Conservation (phyloP, 2,113 vertebrate species). For the Oryzias melastigma region DNA sequence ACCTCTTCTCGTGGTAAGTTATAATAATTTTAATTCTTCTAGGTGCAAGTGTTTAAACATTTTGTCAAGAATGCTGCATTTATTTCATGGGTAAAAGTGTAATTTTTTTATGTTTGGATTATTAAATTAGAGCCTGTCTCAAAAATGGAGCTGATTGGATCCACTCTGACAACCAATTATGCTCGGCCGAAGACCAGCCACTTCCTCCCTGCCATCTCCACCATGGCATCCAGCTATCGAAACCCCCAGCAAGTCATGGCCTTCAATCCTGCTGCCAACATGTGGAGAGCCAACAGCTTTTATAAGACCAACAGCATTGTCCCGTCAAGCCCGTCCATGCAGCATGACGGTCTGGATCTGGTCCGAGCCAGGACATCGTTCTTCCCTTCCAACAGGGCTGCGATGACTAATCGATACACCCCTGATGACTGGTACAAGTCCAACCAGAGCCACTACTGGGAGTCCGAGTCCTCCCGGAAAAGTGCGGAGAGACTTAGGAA, state of each 20-base stretch:
- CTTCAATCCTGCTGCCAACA: slow-evolving; percentile 73
- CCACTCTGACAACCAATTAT: slow-evolving; percentile 78
- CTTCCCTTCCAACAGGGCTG: slow-evolving; percentile 82
- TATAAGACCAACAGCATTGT: slow-evolving; percentile 73
- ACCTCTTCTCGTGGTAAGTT: slow-evolving; percentile 43
- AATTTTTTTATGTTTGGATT: background rate
- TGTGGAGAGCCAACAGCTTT: slow-evolving; percentile 83
- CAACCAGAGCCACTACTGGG: slow-evolving; percentile 85
- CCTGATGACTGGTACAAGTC: slow-evolving; percentile 89
- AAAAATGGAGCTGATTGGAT: slow-evolving; percentile 83
- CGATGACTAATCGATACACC: slow-evolving; percentile 79
- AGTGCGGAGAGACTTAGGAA: slow-evolving; percentile 84
- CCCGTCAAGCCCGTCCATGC: slow-evolving; percentile 69
- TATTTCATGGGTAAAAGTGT: background rate
- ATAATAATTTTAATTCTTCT: background rate
- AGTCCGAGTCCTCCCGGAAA: slow-evolving; percentile 81
- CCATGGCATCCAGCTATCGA: slow-evolving; percentile 82
- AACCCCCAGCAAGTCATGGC: slow-evolving; percentile 70
- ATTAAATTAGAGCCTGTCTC: background rate
- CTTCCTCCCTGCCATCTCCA: slow-evolving; percentile 86
- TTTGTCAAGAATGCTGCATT: background rate
- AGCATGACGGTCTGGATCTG: slow-evolving; percentile 70
- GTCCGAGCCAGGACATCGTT: slow-evolving; percentile 78
- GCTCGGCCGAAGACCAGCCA: slow-evolving; percentile 78
- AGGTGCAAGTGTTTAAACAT: no score